A percentile compares a stretch with the other conserved stretches of the same genome.
Evolutionary conservation across 2,888 invertebrate genomes (phyloP).

Genomic region (Mechanitis mazaeus): DNA sequence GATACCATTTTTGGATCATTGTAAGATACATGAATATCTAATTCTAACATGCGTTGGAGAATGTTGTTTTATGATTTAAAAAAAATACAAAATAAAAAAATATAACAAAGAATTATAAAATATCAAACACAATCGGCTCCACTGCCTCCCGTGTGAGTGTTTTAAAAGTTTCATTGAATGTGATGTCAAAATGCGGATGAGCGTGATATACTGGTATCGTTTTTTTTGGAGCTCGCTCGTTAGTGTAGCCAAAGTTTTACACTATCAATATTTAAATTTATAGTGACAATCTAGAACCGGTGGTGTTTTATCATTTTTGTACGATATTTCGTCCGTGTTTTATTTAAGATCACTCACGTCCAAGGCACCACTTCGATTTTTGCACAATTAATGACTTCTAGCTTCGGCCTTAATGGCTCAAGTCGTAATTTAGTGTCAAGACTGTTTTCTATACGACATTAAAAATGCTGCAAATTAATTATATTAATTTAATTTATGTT

Average conservation of each 20-base stretch:
- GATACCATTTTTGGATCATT: slow-evolving; percentile 15
- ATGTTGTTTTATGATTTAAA: background rate
- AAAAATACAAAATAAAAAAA: background rate
- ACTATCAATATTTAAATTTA: slow-evolving; percentile 65
- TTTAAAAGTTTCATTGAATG: slow-evolving; percentile 54
- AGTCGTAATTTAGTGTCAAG: slow-evolving; percentile 18
- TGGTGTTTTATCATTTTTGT: slow-evolving; percentile 37
- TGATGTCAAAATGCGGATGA: slow-evolving; percentile 59
- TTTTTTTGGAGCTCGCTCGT: slow-evolving; percentile 63
- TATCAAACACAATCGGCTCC: slow-evolving; percentile 41
- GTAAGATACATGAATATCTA: slow-evolving; percentile 13
- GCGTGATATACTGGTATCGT: slow-evolving; percentile 70
- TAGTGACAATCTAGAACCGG: slow-evolving; percentile 49
- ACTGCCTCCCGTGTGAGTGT: slow-evolving; percentile 41
- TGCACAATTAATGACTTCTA: slow-evolving; percentile 38
- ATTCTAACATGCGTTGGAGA: background rate
- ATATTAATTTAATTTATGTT: background rate
- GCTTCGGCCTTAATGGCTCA: slow-evolving; percentile 39
- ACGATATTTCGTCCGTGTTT: slow-evolving; percentile 36
- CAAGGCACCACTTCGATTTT: slow-evolving; percentile 32
- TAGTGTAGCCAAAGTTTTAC: slow-evolving; percentile 55
- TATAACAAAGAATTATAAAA: slow-evolving; percentile 1
- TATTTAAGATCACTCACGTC: slow-evolving; percentile 31
- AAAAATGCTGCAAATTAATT: slow-evolving; percentile 2
- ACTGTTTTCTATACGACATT: background rate